phyloP scores from a whole-genome alignment of 2,113 vertebrate species.

The Dasypus novemcinctus region DNA sequence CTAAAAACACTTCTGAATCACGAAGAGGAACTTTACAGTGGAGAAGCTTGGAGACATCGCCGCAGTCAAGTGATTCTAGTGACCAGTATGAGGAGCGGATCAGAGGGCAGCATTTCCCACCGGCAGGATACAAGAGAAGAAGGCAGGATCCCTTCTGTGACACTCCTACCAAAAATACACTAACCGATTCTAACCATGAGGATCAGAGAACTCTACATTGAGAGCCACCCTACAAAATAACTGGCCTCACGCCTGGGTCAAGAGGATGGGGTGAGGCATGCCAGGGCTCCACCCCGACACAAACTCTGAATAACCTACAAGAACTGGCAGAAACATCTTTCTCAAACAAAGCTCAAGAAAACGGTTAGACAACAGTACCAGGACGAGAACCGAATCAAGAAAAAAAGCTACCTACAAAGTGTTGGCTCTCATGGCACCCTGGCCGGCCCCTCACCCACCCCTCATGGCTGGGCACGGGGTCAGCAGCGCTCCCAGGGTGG shows the following conservation, averaged over 20 bases:
- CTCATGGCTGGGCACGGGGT: too few species aligned
- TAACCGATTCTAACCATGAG: neutral
- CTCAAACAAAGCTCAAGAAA: too few species aligned
- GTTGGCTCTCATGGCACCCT: too few species aligned
- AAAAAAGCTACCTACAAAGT: too few species aligned
- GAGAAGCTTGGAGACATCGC: neutral
- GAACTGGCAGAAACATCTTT: too few species aligned
- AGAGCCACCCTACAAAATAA: neutral
- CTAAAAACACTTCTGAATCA: neutral
- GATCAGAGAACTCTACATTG: neutral
- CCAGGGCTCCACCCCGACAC: too few species aligned
- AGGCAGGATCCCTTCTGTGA: neutral
- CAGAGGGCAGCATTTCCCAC: neutral
- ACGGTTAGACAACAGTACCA: too few species aligned
- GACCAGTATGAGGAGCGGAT: neutral
- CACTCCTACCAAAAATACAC: neutral
- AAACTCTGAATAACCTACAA: too few species aligned
- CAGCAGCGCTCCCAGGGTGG: too few species aligned
- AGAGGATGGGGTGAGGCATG: too few species aligned
- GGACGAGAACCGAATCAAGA: too few species aligned
- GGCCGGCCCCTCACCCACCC: too few species aligned
- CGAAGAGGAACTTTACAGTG: neutral
- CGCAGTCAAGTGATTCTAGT: neutral
- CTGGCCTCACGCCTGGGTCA: neutral
- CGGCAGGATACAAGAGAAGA: neutral